phyloP scores from a whole-genome alignment of 2,888 invertebrate species.

The Neocrepidodera transversa region DNA sequence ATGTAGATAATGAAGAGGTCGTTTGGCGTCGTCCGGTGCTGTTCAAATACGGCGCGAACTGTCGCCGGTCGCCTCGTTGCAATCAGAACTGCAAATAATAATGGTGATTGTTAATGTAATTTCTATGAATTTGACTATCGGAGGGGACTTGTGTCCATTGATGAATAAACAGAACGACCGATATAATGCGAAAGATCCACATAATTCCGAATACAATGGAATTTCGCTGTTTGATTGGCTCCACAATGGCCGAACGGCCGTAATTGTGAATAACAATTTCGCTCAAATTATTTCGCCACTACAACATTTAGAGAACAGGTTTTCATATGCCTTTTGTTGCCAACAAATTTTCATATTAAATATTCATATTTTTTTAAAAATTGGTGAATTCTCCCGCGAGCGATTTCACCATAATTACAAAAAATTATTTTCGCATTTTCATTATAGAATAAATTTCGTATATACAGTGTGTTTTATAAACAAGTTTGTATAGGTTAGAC shows the following conservation, averaged over 20 bases:
- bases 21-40: slow-evolving; percentile 24
- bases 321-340: slow-evolving; percentile 25
- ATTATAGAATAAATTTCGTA: too few relatives aligned
- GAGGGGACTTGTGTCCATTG: slow-evolving; percentile 52
- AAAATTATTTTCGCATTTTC: too few relatives aligned
- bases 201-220: slow-evolving; percentile 52
- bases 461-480: too few relatives aligned
- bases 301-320: slow-evolving; percentile 19
- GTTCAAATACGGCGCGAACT: slow-evolving; percentile 31
- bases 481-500: too few relatives aligned
- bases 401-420: too few relatives aligned
- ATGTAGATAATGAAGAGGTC: slow-evolving; percentile 12
- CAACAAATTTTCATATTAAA: slow-evolving; percentile 13
- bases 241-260: slow-evolving; percentile 37
- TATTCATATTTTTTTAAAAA: too few relatives aligned
- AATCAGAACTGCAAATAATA: slow-evolving; percentile 60
- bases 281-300: slow-evolving; percentile 31
- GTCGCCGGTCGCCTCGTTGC: slow-evolving; percentile 44
- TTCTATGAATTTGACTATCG: slow-evolving; percentile 60
- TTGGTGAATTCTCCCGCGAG: too few relatives aligned
- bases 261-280: slow-evolving; percentile 38
- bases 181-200: slow-evolving; percentile 57
- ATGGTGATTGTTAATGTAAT: slow-evolving; percentile 61
- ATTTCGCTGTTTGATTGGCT: slow-evolving; percentile 42
- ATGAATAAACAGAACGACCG: slow-evolving; percentile 53